Conservation (phyloP, 2,113 vertebrate genomes). For the Dromiciops gliroides region DNA sequence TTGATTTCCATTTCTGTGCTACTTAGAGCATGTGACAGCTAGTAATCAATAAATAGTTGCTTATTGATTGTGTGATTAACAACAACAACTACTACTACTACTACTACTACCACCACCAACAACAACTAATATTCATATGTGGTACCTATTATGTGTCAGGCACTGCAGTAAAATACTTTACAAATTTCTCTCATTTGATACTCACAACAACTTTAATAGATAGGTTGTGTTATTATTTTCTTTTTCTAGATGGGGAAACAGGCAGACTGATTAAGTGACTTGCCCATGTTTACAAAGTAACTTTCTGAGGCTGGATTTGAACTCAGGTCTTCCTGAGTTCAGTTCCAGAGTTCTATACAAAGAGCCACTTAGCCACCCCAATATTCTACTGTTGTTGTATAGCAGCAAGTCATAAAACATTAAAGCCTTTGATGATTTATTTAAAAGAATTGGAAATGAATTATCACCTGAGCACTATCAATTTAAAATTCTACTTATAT, state of each 20-base stretch:
- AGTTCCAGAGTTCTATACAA: neutral
- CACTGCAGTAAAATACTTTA: neutral
- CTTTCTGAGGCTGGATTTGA: neutral
- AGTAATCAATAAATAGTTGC: neutral
- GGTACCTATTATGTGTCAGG: neutral
- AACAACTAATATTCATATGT: neutral
- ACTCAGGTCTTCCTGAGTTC: neutral
- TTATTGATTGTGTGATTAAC: neutral
- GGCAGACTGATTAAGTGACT: neutral
- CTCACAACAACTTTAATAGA: neutral
- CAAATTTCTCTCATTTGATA: neutral
- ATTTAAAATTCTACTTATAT: too few species aligned
- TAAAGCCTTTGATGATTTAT: neutral
- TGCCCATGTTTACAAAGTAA: neutral
- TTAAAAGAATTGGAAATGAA: neutral
- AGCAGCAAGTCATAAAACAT: neutral
- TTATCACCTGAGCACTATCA: neutral
- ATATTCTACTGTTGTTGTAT: neutral
- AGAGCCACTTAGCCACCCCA: neutral
- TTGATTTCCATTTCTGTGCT: neutral
- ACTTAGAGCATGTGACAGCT: neutral
- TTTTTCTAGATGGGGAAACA: neutral
- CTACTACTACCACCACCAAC: too few species aligned
- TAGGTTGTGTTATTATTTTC: neutral
- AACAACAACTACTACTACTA: too few species aligned